Evolutionary conservation across 2,888 invertebrate species (phyloP), one percentile per base, ranked within the genome.

Genomic region (Acleris holmiana): DNA sequence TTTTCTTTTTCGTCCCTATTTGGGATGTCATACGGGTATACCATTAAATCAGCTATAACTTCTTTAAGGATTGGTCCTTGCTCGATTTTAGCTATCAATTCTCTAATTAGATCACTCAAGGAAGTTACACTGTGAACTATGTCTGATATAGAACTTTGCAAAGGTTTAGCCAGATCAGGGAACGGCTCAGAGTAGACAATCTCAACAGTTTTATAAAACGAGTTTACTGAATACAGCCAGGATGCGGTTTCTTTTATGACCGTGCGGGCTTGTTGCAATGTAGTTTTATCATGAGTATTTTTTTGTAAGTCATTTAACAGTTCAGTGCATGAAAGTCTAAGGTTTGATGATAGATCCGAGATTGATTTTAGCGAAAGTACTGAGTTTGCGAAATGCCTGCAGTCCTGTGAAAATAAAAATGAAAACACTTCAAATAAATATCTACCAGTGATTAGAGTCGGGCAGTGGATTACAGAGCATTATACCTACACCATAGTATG

Each of bases 81-180:
- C 67, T 88, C 85, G 21, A 82, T 73, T 65, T 86, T 83, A 1
- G 79, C 80, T 1, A 91, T 74, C 64, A 91, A 71, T 73, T 94
- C 94, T 54, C 80, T 86, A 1, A 94, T 82, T 51, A 94, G 82
- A 59, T 93, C 93, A 53, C 93, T 93, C 19, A 96, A 76, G 15
- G 93, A 81, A 48, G 93, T 93, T 21, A 95, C 85, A 2, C 96
- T 96, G 69, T 94, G 94, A 1, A 94, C 86, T 66, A 96, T 93
- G 86, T 96, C 95, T 0, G 94, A 93, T 7, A 97, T 80, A 0
- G 96, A 95, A 61, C 94, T 91, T 55, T 96, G 89, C 18, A 98
- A 85, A 0, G 97, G 97, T 67, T 94, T 93, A 0, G 96, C 93
- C 58, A 98, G 89, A 80, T 98, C 98, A 0, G 96, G 96, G 78